A percentile compares a stretch with the other conserved stretches of the same genome.
phyloP scores from a whole-genome alignment of 2,797 vertebrate species.

The Neopelma chrysocephalum region DNA sequence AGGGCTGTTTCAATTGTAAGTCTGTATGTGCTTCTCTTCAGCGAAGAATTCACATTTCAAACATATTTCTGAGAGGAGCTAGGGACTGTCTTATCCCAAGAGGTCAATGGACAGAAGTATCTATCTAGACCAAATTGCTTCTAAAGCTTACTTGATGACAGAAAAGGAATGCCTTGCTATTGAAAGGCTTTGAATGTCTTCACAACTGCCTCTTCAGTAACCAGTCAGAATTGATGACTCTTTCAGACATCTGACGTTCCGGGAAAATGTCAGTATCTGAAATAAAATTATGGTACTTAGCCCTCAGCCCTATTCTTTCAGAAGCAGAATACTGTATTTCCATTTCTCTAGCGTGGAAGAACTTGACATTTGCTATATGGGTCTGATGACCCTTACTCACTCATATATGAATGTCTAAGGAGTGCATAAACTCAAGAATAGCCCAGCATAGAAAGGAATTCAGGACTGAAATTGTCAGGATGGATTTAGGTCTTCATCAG shows the following conservation, averaged over 20 bases:
- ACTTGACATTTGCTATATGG: constrained; percentile 43
- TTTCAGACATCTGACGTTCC: constrained; percentile 33
- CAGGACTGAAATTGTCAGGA: background rate
- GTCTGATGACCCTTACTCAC: constrained; percentile 3
- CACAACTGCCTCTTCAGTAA: constrained; percentile 51
- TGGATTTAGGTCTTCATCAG: background rate
- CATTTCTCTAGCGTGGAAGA: constrained; percentile 24
- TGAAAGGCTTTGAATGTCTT: constrained; percentile 46
- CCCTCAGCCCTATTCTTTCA: constrained; percentile 18
- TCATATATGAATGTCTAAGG: background rate
- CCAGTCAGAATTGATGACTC: constrained; percentile 39
- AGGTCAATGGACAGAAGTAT: constrained; percentile 54
- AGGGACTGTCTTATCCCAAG: background rate
- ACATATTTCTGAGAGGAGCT: constrained; percentile 42
- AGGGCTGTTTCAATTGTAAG: constrained; percentile 19
- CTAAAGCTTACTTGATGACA: constrained; percentile 30
- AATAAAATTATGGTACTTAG: constrained; percentile 48
- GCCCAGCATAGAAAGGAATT: background rate
- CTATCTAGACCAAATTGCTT: constrained; percentile 49
- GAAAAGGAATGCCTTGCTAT: constrained; percentile 23
- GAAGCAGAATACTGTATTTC: background rate
- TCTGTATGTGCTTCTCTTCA: constrained; percentile 9
- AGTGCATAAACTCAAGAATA: background rate
- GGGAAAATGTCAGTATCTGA: constrained; percentile 41
- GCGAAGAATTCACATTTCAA: constrained; percentile 53